Evolutionary conservation across 92 coral and sea anemone genomes (phyloP).

Genomic region (Pocillopora meandrina): DNA sequence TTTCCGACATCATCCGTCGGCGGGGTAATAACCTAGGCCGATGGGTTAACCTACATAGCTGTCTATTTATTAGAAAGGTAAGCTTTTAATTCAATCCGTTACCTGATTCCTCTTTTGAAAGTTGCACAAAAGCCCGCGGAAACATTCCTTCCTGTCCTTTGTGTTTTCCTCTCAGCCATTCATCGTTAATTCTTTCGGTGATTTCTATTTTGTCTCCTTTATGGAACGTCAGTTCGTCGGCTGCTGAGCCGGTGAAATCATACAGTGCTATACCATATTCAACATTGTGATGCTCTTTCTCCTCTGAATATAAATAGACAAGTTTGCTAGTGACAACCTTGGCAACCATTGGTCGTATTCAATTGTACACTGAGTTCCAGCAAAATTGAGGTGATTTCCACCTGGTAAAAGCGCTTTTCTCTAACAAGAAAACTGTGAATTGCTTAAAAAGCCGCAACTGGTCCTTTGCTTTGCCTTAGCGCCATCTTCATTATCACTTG

Average conservation of each 20-base stretch:
- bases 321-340: neutral
- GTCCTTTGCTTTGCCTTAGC: too few relatives aligned
- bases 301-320: neutral
- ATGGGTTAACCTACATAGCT: too few relatives aligned
- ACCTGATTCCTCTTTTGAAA: conserved; percentile 22
- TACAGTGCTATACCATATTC: conserved; percentile 69
- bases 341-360: too few relatives aligned
- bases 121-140: conserved; percentile 77
- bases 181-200: conserved; percentile 74
- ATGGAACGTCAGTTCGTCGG: conserved; percentile 73
- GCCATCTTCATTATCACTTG: too few relatives aligned
- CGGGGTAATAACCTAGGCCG: too few relatives aligned
- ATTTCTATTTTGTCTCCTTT: conserved; percentile 78
- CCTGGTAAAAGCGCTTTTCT: too few relatives aligned
- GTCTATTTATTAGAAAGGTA: neutral
- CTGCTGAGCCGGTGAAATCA: conserved; percentile 70
- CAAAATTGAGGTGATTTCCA: too few relatives aligned
- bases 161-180: conserved; percentile 87
- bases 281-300: conserved; percentile 10
- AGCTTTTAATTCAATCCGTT: neutral
- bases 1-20: too few relatives aligned
- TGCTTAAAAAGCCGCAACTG: too few relatives aligned
- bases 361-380: too few relatives aligned
- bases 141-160: conserved; percentile 79
- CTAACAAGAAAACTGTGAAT: too few relatives aligned